Evolutionary conservation across 2,888 invertebrate species (phyloP).

Genomic region (Meiosimyza decipiens): DNA sequence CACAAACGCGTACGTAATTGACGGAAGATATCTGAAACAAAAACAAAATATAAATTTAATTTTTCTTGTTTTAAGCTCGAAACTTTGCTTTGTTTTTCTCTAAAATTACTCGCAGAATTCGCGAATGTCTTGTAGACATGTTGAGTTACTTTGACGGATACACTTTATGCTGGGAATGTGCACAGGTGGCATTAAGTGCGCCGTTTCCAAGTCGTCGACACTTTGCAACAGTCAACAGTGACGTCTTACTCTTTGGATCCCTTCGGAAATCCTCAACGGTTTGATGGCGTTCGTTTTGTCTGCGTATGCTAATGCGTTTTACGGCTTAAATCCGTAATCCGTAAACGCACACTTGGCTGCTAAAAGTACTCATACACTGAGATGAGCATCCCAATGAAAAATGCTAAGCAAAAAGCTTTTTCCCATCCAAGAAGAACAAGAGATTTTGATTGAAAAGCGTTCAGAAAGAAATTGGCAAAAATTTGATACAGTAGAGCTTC

Average conservation of each 20-base stretch:
- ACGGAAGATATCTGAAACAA: slow-evolving; percentile 59
- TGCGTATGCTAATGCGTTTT: slow-evolving; percentile 58
- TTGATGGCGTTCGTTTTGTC: slow-evolving; percentile 12
- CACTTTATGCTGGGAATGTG: slow-evolving; percentile 52
- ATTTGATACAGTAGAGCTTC: too few relatives aligned
- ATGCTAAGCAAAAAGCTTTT: slow-evolving; percentile 48
- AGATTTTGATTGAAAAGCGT: too few relatives aligned
- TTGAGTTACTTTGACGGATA: slow-evolving; percentile 6
- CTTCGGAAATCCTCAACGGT: slow-evolving; percentile 4
- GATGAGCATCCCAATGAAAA: too few relatives aligned
- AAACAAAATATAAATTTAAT: background rate
- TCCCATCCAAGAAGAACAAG: slow-evolving; percentile 37
- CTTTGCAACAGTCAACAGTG: background rate
- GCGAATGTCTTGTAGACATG: background rate
- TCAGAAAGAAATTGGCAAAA: too few relatives aligned
- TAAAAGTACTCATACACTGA: too few relatives aligned
- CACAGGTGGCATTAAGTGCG: slow-evolving; percentile 61
- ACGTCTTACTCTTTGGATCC: slow-evolving; percentile 32
- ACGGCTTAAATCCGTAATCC: slow-evolving; percentile 58
- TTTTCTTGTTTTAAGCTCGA: background rate
- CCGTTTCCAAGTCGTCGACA: slow-evolving; percentile 44
- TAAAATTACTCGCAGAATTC: background rate
- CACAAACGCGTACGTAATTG: slow-evolving; percentile 60
- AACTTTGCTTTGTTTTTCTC: background rate
- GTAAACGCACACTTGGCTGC: slow-evolving; percentile 49